A percentile compares a stretch with the other conserved stretches of the same genome.
Conservation (phyloP, 2,113 vertebrate species). For the Hippopotamus amphibius region DNA sequence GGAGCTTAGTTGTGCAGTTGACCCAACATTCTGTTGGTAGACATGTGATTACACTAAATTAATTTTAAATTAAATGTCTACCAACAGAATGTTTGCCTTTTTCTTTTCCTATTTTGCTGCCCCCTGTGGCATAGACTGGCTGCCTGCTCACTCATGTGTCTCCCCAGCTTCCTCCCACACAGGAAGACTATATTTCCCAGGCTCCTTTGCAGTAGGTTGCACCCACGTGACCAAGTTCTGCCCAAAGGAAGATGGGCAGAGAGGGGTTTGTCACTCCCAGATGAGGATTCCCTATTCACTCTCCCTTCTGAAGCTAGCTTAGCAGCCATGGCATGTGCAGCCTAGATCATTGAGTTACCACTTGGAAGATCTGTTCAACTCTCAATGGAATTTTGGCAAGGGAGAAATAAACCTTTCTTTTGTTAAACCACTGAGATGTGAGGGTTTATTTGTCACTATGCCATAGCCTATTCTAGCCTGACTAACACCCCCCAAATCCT, state of each 20-base stretch:
- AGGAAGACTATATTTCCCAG: slow-evolving; percentile 49
- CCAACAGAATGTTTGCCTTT: background rate
- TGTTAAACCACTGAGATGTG: background rate
- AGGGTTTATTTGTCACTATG: background rate
- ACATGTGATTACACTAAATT: background rate
- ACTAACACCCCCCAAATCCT: background rate
- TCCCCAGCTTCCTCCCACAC: background rate
- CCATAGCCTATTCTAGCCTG: background rate
- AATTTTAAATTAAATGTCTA: background rate
- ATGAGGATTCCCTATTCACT: background rate
- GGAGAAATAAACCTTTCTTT: background rate
- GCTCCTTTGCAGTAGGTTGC: background rate
- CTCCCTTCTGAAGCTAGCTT: background rate
- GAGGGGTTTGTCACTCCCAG: too few species aligned
- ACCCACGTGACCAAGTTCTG: background rate
- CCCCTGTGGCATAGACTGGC: background rate
- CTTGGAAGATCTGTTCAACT: background rate
- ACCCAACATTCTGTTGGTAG: background rate
- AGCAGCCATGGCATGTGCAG: too few species aligned
- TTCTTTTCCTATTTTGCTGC: background rate
- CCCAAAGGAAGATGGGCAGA: background rate
- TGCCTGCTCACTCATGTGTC: background rate
- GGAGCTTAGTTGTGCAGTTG: background rate
- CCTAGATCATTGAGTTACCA: background rate
- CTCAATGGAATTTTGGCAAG: background rate